Evolutionary conservation across 2,888 invertebrate genomes (phyloP).

Genomic region (Seira ritae): DNA sequence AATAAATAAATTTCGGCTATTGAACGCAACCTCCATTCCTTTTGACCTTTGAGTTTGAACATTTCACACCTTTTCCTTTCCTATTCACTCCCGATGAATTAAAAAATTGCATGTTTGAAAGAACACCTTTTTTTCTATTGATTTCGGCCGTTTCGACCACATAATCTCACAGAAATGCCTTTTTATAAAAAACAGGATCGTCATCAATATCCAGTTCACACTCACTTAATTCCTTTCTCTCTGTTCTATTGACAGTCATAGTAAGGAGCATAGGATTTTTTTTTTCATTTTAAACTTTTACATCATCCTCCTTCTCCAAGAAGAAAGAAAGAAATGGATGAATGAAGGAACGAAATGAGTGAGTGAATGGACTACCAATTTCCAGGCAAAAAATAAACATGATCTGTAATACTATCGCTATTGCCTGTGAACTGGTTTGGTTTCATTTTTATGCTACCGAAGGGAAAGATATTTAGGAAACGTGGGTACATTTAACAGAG

Average conservation of each 20-base stretch:
- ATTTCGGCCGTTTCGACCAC: no score
- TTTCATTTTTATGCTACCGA: slow-evolving; percentile 59
- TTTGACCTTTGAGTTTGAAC: slow-evolving; percentile 12
- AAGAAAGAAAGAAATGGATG: no score
- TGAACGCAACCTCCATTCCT: background rate
- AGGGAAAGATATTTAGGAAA: slow-evolving; percentile 66
- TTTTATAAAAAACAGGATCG: slow-evolving; percentile 25
- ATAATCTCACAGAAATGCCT: no score
- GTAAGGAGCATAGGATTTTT: no score
- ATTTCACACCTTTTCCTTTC: slow-evolving; percentile 28
- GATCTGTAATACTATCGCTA: no score
- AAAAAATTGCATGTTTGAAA: slow-evolving; percentile 37
- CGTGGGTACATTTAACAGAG: slow-evolving; percentile 64
- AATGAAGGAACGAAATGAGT: slow-evolving; percentile 44
- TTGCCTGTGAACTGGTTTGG: background rate
- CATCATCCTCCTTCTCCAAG: background rate
- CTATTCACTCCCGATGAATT: slow-evolving; percentile 1
- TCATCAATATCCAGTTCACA: slow-evolving; percentile 58
- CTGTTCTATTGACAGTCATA: background rate
- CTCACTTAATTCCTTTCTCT: slow-evolving; percentile 38
- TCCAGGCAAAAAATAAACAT: slow-evolving; percentile 4
- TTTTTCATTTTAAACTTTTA: slow-evolving; percentile 15
- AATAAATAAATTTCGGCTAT: slow-evolving; percentile 7
- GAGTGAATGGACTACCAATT: slow-evolving; percentile 59
- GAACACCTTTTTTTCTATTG: no score